Evolutionary conservation across 2,113 vertebrate species (phyloP).

Genomic region (Nasalis larvatus): DNA sequence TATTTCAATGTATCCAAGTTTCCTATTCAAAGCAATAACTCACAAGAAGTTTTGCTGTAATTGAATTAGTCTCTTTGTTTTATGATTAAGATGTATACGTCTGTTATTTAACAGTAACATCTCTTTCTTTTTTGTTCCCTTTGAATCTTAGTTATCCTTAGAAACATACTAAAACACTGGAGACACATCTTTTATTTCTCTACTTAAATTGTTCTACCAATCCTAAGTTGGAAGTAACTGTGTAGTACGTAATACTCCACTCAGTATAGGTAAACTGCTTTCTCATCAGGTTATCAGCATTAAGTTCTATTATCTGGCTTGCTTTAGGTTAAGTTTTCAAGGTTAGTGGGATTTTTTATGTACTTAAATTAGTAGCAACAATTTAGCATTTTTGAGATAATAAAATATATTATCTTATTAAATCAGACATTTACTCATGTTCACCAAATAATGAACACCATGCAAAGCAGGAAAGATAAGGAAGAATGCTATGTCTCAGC

Average conservation of each 20-base stretch:
- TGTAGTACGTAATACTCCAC: background rate
- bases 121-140: background rate
- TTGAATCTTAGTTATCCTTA: slow-evolving; percentile 32
- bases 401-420: background rate
- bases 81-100: slow-evolving; percentile 42
- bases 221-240: background rate
- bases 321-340: background rate
- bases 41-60: slow-evolving; percentile 24
- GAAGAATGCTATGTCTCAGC: background rate
- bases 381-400: background rate
- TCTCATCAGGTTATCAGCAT: background rate
- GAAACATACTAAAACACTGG: slow-evolving; percentile 24
- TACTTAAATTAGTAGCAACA: background rate
- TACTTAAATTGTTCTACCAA: background rate
- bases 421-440: background rate
- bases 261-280: background rate
- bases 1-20: slow-evolving; percentile 15
- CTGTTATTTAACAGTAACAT: background rate
- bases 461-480: background rate
- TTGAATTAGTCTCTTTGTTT: slow-evolving; percentile 33
- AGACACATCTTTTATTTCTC: background rate
- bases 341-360: background rate
- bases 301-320: background rate
- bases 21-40: background rate
- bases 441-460: background rate